phyloP scores from a whole-genome alignment of 2,797 vertebrate species.

The Bradypodion pumilum region DNA sequence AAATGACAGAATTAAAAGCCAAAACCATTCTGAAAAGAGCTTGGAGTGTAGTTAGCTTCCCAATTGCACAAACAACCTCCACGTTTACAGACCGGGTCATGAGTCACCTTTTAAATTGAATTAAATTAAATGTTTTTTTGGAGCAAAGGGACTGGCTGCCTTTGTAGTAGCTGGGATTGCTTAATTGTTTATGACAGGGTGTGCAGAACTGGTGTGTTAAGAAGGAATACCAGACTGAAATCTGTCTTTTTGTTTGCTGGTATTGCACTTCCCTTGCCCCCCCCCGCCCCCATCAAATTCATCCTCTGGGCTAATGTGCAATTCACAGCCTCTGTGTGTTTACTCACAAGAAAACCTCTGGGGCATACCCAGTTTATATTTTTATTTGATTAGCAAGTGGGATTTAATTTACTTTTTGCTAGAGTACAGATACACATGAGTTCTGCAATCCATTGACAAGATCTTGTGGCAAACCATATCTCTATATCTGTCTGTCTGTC shows the following conservation, averaged over 20 bases:
- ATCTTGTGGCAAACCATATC: not conserved
- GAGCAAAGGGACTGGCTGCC: not conserved
- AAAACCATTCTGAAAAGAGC: not conserved
- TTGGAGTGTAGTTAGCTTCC: not conserved
- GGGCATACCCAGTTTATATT: not conserved
- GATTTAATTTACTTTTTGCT: not conserved
- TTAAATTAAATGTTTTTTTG: not conserved
- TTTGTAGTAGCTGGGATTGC: not conserved
- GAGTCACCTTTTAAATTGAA: not conserved
- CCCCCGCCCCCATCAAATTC: too few species aligned
- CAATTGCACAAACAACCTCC: not conserved
- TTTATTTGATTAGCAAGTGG: not conserved
- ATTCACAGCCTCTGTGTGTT: not conserved
- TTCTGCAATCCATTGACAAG: not conserved
- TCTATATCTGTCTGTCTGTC: too few species aligned
- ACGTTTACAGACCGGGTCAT: not conserved
- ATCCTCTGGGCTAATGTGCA: not conserved
- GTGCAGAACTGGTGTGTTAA: not conserved
- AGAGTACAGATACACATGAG: not conserved
- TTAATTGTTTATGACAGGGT: not conserved
- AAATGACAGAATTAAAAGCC: not conserved
- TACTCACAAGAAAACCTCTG: not conserved
- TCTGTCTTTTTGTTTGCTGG: not conserved
- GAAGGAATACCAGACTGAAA: too few species aligned
- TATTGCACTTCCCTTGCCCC: not conserved